phyloP scores from a whole-genome alignment of 2,888 invertebrate genomes.

The Andrena dorsata region DNA sequence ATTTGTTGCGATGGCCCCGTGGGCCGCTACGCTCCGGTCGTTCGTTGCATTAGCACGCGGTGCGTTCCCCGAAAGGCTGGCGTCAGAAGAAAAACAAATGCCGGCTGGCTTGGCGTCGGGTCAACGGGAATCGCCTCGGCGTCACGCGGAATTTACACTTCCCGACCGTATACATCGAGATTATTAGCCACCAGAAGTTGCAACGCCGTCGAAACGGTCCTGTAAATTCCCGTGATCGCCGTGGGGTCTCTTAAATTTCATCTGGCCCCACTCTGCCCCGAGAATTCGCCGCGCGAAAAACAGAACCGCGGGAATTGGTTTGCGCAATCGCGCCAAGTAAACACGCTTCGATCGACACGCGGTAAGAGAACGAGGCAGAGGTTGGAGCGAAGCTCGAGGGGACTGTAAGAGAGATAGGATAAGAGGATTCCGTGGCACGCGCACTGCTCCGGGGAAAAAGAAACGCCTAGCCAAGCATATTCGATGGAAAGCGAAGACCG shows the following conservation, averaged over 20 bases:
- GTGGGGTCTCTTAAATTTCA: slow-evolving; percentile 3
- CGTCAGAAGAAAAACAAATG: slow-evolving; percentile 47
- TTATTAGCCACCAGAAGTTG: slow-evolving; percentile 13
- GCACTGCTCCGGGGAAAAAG: neutral
- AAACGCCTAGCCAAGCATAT: neutral
- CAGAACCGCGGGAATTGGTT: too few relatives aligned
- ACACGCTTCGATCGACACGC: too few relatives aligned
- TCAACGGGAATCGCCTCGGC: slow-evolving; percentile 46
- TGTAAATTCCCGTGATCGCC: neutral
- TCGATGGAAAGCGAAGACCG: slow-evolving; percentile 16
- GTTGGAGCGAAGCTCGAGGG: too few relatives aligned
- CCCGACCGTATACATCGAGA: slow-evolving; percentile 7
- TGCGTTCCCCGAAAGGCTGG: slow-evolving; percentile 51
- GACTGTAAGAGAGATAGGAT: neutral
- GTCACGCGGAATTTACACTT: slow-evolving; percentile 19
- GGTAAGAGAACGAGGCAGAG: too few relatives aligned
- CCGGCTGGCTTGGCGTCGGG: slow-evolving; percentile 30
- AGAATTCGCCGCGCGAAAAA: too few relatives aligned
- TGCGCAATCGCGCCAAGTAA: too few relatives aligned
- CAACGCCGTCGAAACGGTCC: neutral
- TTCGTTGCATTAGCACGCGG: slow-evolving; percentile 15
- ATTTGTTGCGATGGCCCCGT: slow-evolving; percentile 32
- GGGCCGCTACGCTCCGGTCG: neutral
- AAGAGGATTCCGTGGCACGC: neutral
- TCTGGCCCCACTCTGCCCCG: too few relatives aligned